Base-by-base conservation (phyloP, 2,113 vertebrate genomes). In the Dermatemys mawii region DNA sequence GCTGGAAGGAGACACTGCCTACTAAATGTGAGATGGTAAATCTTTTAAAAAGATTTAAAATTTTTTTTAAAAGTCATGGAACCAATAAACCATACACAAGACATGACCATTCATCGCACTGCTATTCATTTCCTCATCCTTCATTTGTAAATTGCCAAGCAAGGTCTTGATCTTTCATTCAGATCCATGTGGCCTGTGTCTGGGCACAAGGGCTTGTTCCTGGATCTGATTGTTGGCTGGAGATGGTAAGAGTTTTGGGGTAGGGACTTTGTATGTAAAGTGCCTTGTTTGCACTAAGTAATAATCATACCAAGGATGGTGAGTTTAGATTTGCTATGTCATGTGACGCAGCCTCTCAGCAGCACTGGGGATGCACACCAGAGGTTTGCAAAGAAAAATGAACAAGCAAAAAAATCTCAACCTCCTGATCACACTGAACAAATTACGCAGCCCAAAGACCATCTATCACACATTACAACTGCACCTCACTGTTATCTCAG, bases 21-120 rank as follows among this genome's bases (percentile, higher is more conserved):
- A 35, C 55, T 85, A 26, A 80, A 73, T 21, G 14, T 7, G 6
- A 70, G 24, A 5, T 14, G 11, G 27, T 14, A 12, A 63, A 53
- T 63, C 46, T n/a, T n/a, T n/a, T n/a, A n/a, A n/a, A n/a, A n/a
- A n/a, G n/a, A n/a, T n/a, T n/a, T n/a, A n/a, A n/a, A n/a, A n/a
- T n/a, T n/a, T n/a, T n/a, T n/a, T n/a, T n/a, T n/a, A n/a, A n/a
- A 27, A 79, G 19, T 1, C 13, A 79, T 3, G 41, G 49, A 83
- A 78, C 84, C 32, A 21, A 49, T 5, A 78, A 41, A 10, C 4
- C 51, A 16, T 35, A 35, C 8, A 38, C 12, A 55, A 27, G 81
- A 60, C 35, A 50, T 41, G 3, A 0, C 0, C 55, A 2, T n/a
- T 86, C 78, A n/a, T 75, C 35, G 13, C 1, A 0, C 27, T 51